Evolutionary conservation across 2,113 vertebrate species (phyloP).

Genomic region (Genyomyrus donnyi): DNA sequence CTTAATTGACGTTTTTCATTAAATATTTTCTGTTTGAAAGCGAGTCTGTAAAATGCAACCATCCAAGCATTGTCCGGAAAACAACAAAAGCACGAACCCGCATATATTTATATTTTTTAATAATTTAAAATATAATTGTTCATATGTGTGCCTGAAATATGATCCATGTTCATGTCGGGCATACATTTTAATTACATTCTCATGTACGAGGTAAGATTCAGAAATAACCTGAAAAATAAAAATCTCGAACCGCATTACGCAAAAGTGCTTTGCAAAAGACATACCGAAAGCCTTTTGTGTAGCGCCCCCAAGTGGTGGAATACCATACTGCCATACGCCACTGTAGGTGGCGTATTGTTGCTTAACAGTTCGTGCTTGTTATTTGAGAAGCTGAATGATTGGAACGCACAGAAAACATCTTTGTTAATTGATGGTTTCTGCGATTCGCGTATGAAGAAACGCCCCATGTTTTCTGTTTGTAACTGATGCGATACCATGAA

Average conservation of each 20-base stretch:
- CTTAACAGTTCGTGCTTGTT: neutral
- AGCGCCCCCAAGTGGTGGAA: conserved; percentile 37
- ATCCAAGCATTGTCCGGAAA: neutral
- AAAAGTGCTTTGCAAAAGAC: neutral
- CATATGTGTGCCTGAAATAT: neutral
- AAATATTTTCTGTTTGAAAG: neutral
- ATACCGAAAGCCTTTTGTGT: conserved; percentile 17
- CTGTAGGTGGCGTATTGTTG: neutral
- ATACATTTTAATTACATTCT: neutral
- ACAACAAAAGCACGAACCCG: neutral
- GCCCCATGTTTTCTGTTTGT: neutral
- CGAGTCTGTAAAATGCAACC: neutral
- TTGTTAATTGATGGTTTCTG: neutral
- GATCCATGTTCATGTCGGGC: neutral
- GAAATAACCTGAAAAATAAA: neutral
- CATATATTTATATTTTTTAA: neutral
- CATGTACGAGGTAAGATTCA: neutral
- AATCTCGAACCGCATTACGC: neutral
- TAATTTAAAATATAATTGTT: neutral
- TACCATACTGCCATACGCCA: neutral
- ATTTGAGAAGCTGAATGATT: neutral
- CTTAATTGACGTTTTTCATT: neutral
- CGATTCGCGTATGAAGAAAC: neutral
- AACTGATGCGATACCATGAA: conserved; percentile 7
- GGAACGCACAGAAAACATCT: neutral